Conservation (phyloP, 2,888 invertebrate species). For the Lepidocyrtinus sp. region DNA sequence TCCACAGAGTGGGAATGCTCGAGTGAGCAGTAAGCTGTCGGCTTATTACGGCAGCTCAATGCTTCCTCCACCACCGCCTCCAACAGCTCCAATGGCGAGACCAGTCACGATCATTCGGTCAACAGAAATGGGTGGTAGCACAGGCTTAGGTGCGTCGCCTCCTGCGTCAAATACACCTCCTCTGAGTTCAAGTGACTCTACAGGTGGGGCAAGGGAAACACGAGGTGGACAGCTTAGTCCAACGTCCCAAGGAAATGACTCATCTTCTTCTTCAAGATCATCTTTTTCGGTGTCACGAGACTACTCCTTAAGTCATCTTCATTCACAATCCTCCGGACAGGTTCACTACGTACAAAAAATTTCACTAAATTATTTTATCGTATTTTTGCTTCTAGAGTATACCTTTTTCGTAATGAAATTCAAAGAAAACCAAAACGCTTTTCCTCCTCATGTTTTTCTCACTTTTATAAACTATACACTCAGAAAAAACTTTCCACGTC, state of each 20-base stretch:
- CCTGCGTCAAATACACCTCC: slow-evolving; percentile 79
- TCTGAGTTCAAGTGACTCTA: slow-evolving; percentile 72
- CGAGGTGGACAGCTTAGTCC: slow-evolving; percentile 69
- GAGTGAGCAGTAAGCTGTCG: slow-evolving; percentile 75
- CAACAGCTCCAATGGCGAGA: slow-evolving; percentile 93
- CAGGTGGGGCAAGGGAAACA: slow-evolving; percentile 72
- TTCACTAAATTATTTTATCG: slow-evolving; percentile 20
- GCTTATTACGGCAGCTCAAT: slow-evolving; percentile 93
- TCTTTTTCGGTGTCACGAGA: slow-evolving; percentile 76
- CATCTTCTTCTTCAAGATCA: slow-evolving; percentile 67
- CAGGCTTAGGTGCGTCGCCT: slow-evolving; percentile 72
- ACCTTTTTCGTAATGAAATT: neutral
- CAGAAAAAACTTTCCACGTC: neutral
- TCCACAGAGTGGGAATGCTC: slow-evolving; percentile 65
- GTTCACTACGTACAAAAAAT: slow-evolving; percentile 72
- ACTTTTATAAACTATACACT: slow-evolving; percentile 24
- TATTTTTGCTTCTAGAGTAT: too few species aligned
- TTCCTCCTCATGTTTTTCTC: slow-evolving; percentile 24
- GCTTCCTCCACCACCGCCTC: slow-evolving; percentile 94
- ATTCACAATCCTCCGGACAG: slow-evolving; percentile 87
- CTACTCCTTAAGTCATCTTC: slow-evolving; percentile 94
- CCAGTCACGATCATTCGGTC: slow-evolving; percentile 97
- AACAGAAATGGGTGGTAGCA: slow-evolving; percentile 75
- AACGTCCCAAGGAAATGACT: slow-evolving; percentile 68
- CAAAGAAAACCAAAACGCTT: too few species aligned